Base-by-base conservation (phyloP, 1,140 invertebrate genomes). In the Hetaerina americana region DNA sequence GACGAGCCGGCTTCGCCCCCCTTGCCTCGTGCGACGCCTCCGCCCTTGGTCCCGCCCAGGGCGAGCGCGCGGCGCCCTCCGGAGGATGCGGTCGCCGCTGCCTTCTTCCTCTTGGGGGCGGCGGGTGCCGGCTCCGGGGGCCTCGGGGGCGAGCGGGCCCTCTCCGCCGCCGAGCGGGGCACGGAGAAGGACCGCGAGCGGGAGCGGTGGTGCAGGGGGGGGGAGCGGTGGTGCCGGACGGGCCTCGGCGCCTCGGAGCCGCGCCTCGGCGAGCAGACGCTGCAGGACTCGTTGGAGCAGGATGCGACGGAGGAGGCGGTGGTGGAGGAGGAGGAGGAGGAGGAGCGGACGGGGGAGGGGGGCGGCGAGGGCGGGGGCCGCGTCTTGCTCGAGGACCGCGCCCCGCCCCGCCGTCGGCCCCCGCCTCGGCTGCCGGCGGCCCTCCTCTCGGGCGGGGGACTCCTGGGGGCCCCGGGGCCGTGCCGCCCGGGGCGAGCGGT, bases 211-310 rank as follows among this genome's bases (percentile, higher is more conserved):
- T 12, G 67, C 10, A 68, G 27, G 18, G 26, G n/a, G 57, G 26
- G 70, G n/a, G 49, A 27, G 25, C 67, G 57, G 25, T 29, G 49
- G 24, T 26, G 24, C 15, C 26, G 25, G 25, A 66, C 70, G 70
- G 22, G n/a, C 73, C 71, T 77, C 77, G 25, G 40, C 22, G 40
- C 40, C 40, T 57, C 40, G 22, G 40, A 57, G 1, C 40, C 40
- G 15, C 40, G 15, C 22, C 40, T 57, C 22, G 76, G 76, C 5
- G 76, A 86, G 78, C 91, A 92, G 2, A 92, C 87, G 0, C 90
- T 91, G 78, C 91, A 93, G 0, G 90, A 91, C 78, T 90, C 88
- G 77, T 92, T 90, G 0, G 90, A 91, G 76, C 91, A 92, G 67
- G 31, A 66, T 26, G 22, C 25, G n/a, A 24, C 73, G 69, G 24